These are phyloP conservation scores for Nothoprocta pentlandii DNA, from an alignment of 2,113 vertebrate species.

Conservation along the genomic window DNA sequence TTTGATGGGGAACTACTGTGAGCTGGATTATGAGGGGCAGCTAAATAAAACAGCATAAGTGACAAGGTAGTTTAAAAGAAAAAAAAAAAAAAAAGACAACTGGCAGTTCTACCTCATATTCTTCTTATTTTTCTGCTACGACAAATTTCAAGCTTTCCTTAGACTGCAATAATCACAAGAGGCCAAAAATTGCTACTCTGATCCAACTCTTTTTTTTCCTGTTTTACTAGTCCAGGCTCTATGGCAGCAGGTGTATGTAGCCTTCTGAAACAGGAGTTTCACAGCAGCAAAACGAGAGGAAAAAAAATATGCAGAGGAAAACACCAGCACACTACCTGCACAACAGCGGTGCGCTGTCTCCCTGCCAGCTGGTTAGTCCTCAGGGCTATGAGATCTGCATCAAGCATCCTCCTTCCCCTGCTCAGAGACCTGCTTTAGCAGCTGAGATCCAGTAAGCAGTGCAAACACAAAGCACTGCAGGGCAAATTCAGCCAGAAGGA, in stretches of 20 bases:
- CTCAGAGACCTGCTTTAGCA: background rate
- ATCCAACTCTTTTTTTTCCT: background rate
- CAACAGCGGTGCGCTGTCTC: background rate
- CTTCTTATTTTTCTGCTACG: background rate
- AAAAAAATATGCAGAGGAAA: background rate
- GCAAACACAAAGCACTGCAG: background rate
- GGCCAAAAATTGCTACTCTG: background rate
- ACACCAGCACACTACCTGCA: background rate
- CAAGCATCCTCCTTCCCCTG: background rate
- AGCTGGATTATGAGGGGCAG: background rate
- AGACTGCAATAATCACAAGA: background rate
- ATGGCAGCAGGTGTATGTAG: background rate
- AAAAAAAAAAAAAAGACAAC: background rate
- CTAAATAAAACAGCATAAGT: background rate
- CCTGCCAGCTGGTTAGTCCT: background rate
- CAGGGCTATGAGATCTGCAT: background rate
- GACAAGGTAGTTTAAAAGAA: background rate
- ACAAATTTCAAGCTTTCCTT: background rate
- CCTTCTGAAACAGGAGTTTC: background rate
- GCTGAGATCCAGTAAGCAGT: accelerated
- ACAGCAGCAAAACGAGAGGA: background rate
- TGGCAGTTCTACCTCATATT: background rate
- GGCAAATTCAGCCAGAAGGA: background rate
- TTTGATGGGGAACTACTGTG: background rate
- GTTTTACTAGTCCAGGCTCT: background rate